Evolutionary conservation across 1,140 invertebrate genomes (phyloP).

Genomic region (Lethrus apterus): DNA sequence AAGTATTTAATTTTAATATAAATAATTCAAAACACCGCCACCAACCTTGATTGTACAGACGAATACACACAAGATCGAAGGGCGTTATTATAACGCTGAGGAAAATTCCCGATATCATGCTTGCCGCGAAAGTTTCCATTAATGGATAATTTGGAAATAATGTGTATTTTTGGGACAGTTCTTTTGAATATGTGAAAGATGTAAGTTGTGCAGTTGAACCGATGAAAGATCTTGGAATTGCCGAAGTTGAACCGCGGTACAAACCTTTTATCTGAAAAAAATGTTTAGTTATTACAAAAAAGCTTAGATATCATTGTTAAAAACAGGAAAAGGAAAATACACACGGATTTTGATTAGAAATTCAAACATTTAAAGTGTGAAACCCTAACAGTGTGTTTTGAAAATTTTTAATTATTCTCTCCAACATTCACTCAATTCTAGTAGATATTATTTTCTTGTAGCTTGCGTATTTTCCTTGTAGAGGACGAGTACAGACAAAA

Average conservation of each 20-base stretch:
- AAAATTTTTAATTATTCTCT: neutral
- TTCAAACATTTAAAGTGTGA: too few species aligned
- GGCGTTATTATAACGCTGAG: conserved; percentile 80
- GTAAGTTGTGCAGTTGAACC: conserved; percentile 81
- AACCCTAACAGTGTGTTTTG: too few species aligned
- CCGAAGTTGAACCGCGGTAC: conserved; percentile 66
- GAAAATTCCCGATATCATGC: conserved; percentile 68
- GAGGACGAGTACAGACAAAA: too few species aligned
- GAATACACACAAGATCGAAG: conserved; percentile 82
- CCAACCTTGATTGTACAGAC: conserved; percentile 85
- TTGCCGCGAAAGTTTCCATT: conserved; percentile 63
- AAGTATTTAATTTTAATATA: conserved; percentile 20
- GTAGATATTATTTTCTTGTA: too few species aligned
- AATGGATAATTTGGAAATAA: conserved; percentile 52
- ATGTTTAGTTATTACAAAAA: neutral
- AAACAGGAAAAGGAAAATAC: too few species aligned
- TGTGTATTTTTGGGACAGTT: conserved; percentile 50
- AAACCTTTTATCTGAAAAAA: conserved; percentile 48
- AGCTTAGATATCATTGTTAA: too few species aligned
- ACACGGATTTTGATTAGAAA: too few species aligned
- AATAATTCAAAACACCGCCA: neutral
- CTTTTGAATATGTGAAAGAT: conserved; percentile 64
- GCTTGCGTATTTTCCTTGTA: too few species aligned
- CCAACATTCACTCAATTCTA: too few species aligned
- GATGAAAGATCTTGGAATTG: conserved; percentile 70